Conservation (phyloP, 2,113 vertebrate genomes). For the Leucosticte australis region DNA sequence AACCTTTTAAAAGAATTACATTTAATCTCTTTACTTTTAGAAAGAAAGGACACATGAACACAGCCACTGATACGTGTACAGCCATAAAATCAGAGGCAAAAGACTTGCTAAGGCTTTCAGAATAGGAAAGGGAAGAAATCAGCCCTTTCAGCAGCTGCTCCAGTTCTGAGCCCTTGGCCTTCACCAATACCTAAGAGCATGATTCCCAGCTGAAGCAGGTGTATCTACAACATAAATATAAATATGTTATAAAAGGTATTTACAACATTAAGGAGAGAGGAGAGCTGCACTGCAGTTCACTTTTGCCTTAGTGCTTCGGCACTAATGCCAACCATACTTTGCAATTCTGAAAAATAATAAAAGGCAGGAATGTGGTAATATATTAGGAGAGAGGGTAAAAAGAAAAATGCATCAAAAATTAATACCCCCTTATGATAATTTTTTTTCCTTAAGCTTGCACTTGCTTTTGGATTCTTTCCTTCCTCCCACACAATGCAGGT, state of each 20-base stretch:
- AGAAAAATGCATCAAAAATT: not conserved
- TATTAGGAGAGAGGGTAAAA: not conserved
- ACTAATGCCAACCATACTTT: not conserved
- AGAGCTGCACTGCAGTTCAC: not conserved
- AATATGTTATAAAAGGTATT: not conserved
- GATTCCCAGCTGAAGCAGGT: not conserved
- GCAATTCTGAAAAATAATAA: not conserved
- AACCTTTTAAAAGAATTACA: not conserved
- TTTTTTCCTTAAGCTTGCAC: not conserved
- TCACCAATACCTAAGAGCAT: not conserved
- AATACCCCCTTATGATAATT: not conserved
- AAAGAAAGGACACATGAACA: not conserved
- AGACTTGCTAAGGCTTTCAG: not conserved
- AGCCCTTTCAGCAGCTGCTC: not conserved
- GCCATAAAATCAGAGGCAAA: not conserved
- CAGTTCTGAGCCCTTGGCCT: not conserved
- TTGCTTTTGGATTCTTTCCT: not conserved
- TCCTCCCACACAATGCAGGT: not conserved
- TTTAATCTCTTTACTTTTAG: not conserved
- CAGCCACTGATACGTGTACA: not conserved
- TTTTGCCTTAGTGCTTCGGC: not conserved
- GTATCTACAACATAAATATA: not conserved
- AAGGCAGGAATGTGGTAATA: not conserved
- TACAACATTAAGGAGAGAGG: not conserved
- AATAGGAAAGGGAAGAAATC: not conserved